Conservation (phyloP, 2,113 vertebrate species). For the Equus przewalskii region DNA sequence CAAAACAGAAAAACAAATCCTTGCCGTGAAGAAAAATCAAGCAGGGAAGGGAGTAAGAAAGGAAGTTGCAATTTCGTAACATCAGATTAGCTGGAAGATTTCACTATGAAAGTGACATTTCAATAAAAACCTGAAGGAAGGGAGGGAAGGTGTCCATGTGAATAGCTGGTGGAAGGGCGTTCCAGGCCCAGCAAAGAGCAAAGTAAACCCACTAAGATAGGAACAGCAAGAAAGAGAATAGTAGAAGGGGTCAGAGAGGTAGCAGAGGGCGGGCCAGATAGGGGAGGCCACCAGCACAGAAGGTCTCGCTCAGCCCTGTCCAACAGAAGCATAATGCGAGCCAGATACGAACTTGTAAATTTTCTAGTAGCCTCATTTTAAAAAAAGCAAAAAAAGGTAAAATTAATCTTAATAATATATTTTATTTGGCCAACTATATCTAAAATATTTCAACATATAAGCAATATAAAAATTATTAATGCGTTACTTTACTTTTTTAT, state of each 20-base stretch:
- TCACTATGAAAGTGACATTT: slow-evolving; percentile 27
- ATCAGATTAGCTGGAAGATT: background rate
- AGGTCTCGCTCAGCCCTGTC: background rate
- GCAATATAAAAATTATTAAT: background rate
- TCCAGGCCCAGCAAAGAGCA: background rate
- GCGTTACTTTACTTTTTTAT: background rate
- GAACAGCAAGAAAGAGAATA: background rate
- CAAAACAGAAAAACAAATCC: background rate
- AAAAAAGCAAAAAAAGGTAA: background rate
- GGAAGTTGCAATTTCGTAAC: background rate
- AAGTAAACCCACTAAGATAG: background rate
- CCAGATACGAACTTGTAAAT: background rate
- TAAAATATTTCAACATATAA: slow-evolving; percentile 2
- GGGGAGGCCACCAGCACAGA: background rate
- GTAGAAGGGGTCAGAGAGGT: background rate
- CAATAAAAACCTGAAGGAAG: background rate
- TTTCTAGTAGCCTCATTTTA: background rate
- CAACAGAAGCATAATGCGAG: background rate
- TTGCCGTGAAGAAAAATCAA: background rate
- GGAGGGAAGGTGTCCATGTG: background rate
- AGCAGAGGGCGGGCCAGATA: background rate
- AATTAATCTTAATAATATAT: background rate
- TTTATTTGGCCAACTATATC: background rate
- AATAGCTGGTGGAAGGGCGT: background rate
- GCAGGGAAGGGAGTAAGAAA: background rate